phyloP scores from a whole-genome alignment of 2,113 vertebrate genomes.

The Prochilodus magdalenae region DNA sequence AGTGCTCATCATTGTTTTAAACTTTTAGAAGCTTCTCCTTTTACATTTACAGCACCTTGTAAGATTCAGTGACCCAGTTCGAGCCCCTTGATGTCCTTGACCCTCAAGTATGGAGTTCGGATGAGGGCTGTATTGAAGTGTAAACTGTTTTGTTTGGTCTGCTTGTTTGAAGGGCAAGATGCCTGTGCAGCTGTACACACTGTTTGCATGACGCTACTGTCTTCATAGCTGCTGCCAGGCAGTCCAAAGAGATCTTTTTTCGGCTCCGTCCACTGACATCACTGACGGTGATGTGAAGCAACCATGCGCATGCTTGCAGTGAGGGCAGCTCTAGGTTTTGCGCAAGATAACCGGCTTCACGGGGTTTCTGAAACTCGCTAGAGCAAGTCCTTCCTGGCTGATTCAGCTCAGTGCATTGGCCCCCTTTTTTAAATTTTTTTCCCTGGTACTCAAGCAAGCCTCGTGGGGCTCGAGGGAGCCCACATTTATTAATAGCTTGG shows the following conservation, averaged over 20 bases:
- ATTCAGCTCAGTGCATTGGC: neutral
- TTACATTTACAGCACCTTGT: too few relatives aligned
- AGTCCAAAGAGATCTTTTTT: slow-evolving; percentile 34
- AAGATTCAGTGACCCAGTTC: neutral
- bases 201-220: neutral
- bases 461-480: slow-evolving; percentile 21
- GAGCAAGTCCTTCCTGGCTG: neutral
- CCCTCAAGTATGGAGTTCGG: neutral
- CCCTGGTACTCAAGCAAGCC: neutral
- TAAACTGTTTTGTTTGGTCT: neutral
- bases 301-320: slow-evolving; percentile 1
- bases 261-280: slow-evolving; percentile 18
- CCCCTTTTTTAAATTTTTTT: neutral
- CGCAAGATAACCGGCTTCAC: neutral
- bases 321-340: slow-evolving; percentile 8
- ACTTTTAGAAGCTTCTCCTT: neutral
- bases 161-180: neutral
- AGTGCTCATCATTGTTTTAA: neutral
- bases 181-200: neutral
- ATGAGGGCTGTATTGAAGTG: neutral
- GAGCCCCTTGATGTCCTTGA: neutral
- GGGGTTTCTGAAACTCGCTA: neutral
- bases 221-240: neutral
- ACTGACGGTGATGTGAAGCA: slow-evolving; percentile 2
- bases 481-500: slow-evolving; percentile 12